phyloP scores from a whole-genome alignment of 37 sponge, comb jelly and placozoan species.

The Diacarnus erythraeanus region DNA sequence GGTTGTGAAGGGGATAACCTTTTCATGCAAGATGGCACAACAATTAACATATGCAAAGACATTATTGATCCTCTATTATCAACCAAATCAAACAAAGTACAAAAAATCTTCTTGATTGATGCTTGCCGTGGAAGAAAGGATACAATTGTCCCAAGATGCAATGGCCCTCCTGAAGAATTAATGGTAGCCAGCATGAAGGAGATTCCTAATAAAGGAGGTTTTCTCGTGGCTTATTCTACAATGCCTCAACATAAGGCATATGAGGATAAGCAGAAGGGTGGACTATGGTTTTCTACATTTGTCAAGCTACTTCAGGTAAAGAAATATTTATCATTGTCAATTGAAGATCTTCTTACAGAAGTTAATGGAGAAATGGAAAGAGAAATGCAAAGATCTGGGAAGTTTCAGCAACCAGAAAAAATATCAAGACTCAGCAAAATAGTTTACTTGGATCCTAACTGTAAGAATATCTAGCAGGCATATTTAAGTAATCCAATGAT shows the following conservation, averaged over 20 bases:
- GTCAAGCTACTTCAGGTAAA: constrained; percentile 1
- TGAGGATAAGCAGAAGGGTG: constrained; percentile 16
- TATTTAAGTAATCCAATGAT: too few species aligned
- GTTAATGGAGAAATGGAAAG: constrained; percentile 23
- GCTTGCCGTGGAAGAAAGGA: constrained; percentile 40
- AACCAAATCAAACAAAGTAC: not conserved
- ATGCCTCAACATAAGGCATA: constrained; percentile 27
- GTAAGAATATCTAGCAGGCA: too few species aligned
- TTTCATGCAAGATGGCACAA: constrained; percentile 16
- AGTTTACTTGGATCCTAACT: not conserved
- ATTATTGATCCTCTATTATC: constrained; percentile 19
- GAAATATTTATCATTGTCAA: not conserved
- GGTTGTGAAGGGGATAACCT: constrained; percentile 14
- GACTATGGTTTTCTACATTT: constrained; percentile 37
- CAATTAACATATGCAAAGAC: not conserved
- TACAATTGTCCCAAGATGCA: not conserved
- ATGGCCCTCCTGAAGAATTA: not conserved
- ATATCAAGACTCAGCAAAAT: constrained; percentile 5
- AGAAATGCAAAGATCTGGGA: not conserved
- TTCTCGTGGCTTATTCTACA: constrained; percentile 45
- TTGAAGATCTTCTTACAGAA: constrained; percentile 27
- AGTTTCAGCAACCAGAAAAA: constrained; percentile 34
- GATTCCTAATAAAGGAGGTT: constrained; percentile 27
- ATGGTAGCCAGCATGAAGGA: not conserved
- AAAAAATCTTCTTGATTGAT: constrained; percentile 59